Conservation (phyloP, 2,888 invertebrate species). For the Thereva nobilitata region DNA sequence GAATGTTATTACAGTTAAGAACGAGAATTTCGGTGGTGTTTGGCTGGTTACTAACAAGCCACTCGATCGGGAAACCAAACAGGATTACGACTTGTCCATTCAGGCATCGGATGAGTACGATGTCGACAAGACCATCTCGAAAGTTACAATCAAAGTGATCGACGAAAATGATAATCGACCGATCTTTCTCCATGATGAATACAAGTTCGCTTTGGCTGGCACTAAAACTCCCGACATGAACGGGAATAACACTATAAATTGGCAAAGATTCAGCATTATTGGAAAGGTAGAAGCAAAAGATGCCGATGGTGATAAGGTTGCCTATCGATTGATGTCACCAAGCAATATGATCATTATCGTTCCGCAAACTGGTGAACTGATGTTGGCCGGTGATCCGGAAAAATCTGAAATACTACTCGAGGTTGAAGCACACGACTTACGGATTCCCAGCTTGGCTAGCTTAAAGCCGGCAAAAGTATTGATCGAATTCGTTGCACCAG, state of each 20-base stretch:
- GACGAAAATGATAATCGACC: constrained; percentile 95
- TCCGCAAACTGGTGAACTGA: constrained; percentile 89
- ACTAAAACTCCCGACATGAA: constrained; percentile 62
- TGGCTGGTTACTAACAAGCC: constrained; percentile 75
- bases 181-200: constrained; percentile 75
- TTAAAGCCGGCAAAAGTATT: constrained; percentile 74
- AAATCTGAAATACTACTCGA: constrained; percentile 70
- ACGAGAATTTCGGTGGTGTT: constrained; percentile 68
- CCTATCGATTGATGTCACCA: constrained; percentile 80
- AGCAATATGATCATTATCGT: constrained; percentile 86
- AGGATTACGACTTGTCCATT: constrained; percentile 73
- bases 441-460: constrained; percentile 73
- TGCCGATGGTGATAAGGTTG: constrained; percentile 89
- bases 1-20: constrained; percentile 45
- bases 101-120: constrained; percentile 80
- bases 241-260: constrained; percentile 66
- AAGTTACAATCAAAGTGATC: constrained; percentile 72
- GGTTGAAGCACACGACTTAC: constrained; percentile 82
- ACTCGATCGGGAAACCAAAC: constrained; percentile 77
- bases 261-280: constrained; percentile 80
- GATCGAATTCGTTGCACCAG: constrained; percentile 69
- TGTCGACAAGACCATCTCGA: constrained; percentile 80
- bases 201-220: constrained; percentile 76
- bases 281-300: constrained; percentile 87
- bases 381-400: constrained; percentile 78